Evolutionary conservation across 2,888 invertebrate species (phyloP).

Genomic region (Agrochola macilenta): DNA sequence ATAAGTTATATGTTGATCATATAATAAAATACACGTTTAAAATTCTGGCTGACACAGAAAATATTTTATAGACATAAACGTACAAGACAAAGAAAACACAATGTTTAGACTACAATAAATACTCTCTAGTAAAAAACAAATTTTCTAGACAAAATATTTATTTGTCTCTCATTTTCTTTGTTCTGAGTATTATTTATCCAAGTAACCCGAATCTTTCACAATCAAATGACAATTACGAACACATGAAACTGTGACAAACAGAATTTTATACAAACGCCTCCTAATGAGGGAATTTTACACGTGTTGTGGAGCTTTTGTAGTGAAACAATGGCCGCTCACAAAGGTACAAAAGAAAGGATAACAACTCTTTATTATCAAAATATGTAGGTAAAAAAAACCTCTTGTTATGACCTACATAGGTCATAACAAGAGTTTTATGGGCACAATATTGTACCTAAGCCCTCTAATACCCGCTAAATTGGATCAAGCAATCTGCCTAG

Average conservation of each 20-base stretch:
- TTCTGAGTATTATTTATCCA: slow-evolving; percentile 15
- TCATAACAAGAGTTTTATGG: slow-evolving; percentile 51
- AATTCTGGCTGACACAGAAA: not conserved
- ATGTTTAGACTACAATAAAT: slow-evolving; percentile 6
- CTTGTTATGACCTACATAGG: no score
- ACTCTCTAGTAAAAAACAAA: no score
- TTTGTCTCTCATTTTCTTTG: not conserved
- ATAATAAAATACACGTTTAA: not conserved
- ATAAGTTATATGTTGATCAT: not conserved
- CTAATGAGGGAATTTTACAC: slow-evolving; percentile 66
- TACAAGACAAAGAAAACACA: slow-evolving; percentile 5
- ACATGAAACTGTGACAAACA: slow-evolving; percentile 52
- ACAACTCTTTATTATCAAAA: slow-evolving; percentile 69
- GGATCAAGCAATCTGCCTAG: not conserved
- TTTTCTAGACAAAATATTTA: not conserved
- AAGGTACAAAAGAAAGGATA: slow-evolving; percentile 52
- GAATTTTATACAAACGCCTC: slow-evolving; percentile 53
- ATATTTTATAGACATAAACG: not conserved
- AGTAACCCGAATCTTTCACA: slow-evolving; percentile 46
- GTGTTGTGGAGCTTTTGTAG: slow-evolving; percentile 48
- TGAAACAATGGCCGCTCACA: slow-evolving; percentile 51
- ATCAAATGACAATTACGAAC: slow-evolving; percentile 52
- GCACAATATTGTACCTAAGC: slow-evolving; percentile 14
- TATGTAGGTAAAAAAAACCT: no score
- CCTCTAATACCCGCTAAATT: slow-evolving; percentile 14